Percentiles rank a stretch among this genome's conserved stretches.
Conservation (phyloP, 2,888 invertebrate genomes). For the Reticulitermes lucifugus region DNA sequence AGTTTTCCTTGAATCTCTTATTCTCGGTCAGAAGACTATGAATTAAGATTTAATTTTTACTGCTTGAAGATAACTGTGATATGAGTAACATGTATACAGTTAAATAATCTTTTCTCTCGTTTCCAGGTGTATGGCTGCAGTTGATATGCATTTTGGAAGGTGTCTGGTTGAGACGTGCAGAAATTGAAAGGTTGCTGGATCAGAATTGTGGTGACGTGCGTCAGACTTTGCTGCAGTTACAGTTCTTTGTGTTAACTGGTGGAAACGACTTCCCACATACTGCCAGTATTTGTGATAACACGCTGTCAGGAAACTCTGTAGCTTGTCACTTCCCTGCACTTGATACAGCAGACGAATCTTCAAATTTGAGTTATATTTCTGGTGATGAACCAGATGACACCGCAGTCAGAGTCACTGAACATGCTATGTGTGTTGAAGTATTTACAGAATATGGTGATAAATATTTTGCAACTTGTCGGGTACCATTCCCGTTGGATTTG, state of each 20-base stretch:
- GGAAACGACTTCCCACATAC: constrained; percentile 39
- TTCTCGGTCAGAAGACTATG: neutral
- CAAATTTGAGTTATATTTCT: constrained; percentile 43
- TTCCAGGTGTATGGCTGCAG: constrained; percentile 73
- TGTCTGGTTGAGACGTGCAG: constrained; percentile 67
- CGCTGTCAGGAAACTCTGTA: neutral
- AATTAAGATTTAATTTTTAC: neutral
- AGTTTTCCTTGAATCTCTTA: neutral
- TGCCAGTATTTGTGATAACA: neutral
- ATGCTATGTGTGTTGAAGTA: neutral
- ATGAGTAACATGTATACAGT: too few species aligned
- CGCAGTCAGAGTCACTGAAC: neutral
- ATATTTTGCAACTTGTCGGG: neutral
- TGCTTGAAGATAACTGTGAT: too few species aligned
- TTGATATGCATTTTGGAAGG: constrained; percentile 76
- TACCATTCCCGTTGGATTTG: constrained; percentile 56
- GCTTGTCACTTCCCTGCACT: neutral
- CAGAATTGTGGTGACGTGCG: constrained; percentile 77
- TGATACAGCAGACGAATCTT: constrained; percentile 40
- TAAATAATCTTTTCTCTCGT: too few species aligned
- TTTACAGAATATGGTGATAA: neutral
- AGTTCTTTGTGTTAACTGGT: constrained; percentile 75
- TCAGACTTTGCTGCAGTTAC: constrained; percentile 77
- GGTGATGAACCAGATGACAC: constrained; percentile 12
- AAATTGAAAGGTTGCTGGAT: constrained; percentile 68